These are phyloP conservation scores for Patiria pectinifera DNA, from an alignment of 53 echinoderm and acorn worm species.

Conservation along the genomic window DNA sequence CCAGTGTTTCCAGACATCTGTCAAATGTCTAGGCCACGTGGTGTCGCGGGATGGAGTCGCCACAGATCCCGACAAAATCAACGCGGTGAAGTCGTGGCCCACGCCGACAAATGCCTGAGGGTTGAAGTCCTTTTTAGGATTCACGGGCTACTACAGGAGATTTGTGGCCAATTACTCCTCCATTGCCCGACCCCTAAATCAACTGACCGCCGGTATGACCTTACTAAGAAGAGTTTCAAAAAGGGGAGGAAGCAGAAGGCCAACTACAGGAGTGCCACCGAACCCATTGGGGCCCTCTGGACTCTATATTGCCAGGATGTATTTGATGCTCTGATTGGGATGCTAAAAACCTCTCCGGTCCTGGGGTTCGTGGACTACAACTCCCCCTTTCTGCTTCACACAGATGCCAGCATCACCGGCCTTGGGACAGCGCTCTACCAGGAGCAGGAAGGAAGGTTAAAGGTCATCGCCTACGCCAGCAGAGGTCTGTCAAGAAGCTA, in stretches of 20 bases:
- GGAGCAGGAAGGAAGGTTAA: constrained; percentile 67
- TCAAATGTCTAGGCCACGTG: too few species aligned
- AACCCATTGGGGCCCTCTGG: constrained; percentile 69
- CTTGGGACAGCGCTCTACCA: too few species aligned
- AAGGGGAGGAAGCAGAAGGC: neutral
- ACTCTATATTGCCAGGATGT: constrained; percentile 66
- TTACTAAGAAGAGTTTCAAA: neutral
- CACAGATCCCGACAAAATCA: constrained; percentile 74
- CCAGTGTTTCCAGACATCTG: too few species aligned
- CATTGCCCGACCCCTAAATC: constrained; percentile 74
- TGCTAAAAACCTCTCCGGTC: constrained; percentile 68
- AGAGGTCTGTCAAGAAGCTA: constrained; percentile 72
- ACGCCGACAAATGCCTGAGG: constrained; percentile 64
- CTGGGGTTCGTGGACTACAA: constrained; percentile 70
- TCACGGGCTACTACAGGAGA: constrained; percentile 76
- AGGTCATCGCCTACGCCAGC: constrained; percentile 74
- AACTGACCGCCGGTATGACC: constrained; percentile 59
- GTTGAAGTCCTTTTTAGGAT: too few species aligned
- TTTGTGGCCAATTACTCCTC: constrained; percentile 68
- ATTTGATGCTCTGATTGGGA: constrained; percentile 67
- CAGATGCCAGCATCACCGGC: too few species aligned
- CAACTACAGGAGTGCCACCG: constrained; percentile 17
- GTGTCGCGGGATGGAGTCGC: constrained; percentile 74
- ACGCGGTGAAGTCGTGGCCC: constrained; percentile 72
- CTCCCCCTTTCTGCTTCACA: too few species aligned